Base-by-base conservation (phyloP, 2,888 invertebrate species). In the Neoaliturus tenellus region DNA sequence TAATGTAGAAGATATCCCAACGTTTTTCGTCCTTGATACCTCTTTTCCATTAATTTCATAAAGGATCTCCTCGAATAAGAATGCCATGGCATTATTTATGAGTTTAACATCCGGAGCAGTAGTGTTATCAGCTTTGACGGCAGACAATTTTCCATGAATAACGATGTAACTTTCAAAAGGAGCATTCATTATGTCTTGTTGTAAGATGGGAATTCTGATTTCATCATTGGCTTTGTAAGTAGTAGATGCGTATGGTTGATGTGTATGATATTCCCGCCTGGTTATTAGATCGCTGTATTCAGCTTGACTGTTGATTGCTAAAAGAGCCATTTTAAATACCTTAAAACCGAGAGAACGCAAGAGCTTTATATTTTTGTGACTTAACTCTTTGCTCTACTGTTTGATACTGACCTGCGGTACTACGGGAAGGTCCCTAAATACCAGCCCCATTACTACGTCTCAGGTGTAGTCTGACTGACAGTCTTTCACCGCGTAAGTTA, bases 161-260 rank as follows among this genome's bases (percentile, higher is more conserved):
- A 8, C 6, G 4, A 67, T 1, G 14, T 31, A 33, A n/a, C 67
- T 67, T 33, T 67, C 67, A 33, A 31, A 67, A 4, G 73, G 73
- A 41, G 44, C 23, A 2, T 39, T 73, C 1, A 39, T 39, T 14
- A 73, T 44, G 17, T 73, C 73, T 20, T 39, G 35, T 23, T 73
- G 73, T 17, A 4, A 41, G 31, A 31, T 41, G 5, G 73, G 73
- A 33, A 73, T 41, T 10, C 73, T 4, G 20, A 73, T 41, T n/a
- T 73, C 73, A n/a, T 73, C 73, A 20, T 73, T 73, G 17, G n/a
- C 20, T 33, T 25, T 73, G 20, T n/a, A 73, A 0, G 41, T 73
- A 6, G 73, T 41, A 6, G 73, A 73, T 4, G 73, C 41, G 41
- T 73, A 73, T 6, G 73, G 39, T 39, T 73, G 39, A n/a, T 73